These are phyloP conservation scores for Phaethornis superciliosus DNA, from an alignment of 2,113 vertebrate genomes.

Conservation along the genomic window DNA sequence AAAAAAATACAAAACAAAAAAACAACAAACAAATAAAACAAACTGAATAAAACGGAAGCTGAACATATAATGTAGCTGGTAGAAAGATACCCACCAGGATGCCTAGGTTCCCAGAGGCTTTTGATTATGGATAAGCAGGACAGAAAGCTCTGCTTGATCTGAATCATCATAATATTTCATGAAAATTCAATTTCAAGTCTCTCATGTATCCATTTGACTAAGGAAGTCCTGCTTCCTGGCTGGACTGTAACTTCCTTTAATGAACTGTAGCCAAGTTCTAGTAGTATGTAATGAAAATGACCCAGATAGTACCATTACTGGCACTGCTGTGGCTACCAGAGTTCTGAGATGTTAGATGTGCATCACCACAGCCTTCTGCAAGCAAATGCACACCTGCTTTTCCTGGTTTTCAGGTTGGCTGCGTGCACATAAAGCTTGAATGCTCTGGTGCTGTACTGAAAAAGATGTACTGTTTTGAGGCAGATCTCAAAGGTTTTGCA, in stretches of 20 bases:
- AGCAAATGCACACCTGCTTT: fast-evolving
- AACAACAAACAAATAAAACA: too few relatives aligned
- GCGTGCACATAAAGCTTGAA: neutral
- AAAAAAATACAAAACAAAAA: too few relatives aligned
- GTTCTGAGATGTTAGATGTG: neutral
- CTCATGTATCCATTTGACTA: neutral
- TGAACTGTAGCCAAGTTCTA: neutral
- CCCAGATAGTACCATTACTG: neutral
- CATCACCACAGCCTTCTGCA: neutral
- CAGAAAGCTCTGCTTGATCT: neutral
- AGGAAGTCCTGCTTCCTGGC: neutral
- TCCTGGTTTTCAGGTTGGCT: neutral
- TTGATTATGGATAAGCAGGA: neutral
- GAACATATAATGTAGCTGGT: neutral
- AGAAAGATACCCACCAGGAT: neutral
- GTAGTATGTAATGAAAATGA: neutral
- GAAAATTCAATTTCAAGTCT: neutral
- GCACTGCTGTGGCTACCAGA: neutral
- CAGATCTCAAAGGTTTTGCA: neutral
- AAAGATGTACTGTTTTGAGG: neutral
- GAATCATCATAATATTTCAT: neutral
- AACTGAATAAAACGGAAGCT: neutral
- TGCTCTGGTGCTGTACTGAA: neutral
- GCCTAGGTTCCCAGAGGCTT: neutral
- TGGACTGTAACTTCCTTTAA: neutral